Evolutionary conservation across 2,888 invertebrate species (phyloP), one percentile per base, ranked within the genome.

Genomic region (Tenodera sinensis): DNA sequence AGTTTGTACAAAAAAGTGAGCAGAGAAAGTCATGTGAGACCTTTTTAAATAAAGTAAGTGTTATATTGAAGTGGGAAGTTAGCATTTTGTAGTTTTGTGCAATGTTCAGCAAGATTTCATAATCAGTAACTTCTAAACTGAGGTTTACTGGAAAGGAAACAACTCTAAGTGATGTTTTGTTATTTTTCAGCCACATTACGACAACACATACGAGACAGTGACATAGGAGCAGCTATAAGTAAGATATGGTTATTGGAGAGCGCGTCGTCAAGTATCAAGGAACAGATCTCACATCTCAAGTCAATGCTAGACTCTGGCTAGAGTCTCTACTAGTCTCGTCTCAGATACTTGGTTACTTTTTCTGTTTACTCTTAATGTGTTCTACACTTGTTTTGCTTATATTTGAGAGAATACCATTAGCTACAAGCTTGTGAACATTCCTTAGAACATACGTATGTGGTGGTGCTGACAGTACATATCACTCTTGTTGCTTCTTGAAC

Each of bases 141-240:
- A n/a, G n/a, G n/a, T n/a, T n/a, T n/a, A n/a, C n/a, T n/a, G n/a
- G n/a, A n/a, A n/a, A n/a, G n/a, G n/a, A n/a, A n/a, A n/a, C n/a
- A n/a, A n/a, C n/a, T n/a, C n/a, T n/a, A n/a, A n/a, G n/a, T 28
- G 30, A 42, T 42, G 4, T 7, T 82, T 87, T 87, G 25, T 87
- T 12, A 25, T 71, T 30, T 89, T 84, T 8, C 89, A 90, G 90
- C 71, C 27, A 85, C n/a, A 9, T 14, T 90, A 88, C 88, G 85
- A 71, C n/a, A 85, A 27, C 90, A 90, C 85, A 42, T 90, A 12
- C 30, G 82, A n/a, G 88, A 89, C 25, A 87, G 47, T n/a, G 89
- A 85, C 12, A 71, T 89, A 3, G 85, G 84, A 28, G 47, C 89
- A 28, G 83, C 87, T 47, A 34, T 90, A 82, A 81, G 82, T 7